These are phyloP conservation scores for Dendronephthya gigantea DNA, from an alignment of 64 coral and sea anemone genomes.

Conservation along the genomic window DNA sequence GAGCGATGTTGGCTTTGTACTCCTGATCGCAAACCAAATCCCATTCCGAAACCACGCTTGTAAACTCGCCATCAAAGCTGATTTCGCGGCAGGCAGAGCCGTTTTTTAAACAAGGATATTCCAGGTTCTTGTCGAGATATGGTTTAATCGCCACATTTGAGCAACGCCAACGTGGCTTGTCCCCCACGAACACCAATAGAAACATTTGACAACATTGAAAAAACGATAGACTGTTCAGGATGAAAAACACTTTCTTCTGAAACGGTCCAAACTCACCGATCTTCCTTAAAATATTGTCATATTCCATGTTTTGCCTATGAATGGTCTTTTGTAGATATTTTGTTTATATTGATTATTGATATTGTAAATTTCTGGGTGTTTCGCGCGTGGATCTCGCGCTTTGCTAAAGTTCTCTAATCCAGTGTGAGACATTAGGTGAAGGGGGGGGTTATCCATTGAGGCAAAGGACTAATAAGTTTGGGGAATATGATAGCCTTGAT, in stretches of 20 bases:
- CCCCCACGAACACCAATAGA: not conserved
- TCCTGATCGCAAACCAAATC: not conserved
- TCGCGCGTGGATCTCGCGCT: no score
- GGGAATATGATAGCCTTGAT: no score
- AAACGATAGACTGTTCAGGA: not conserved
- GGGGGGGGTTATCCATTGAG: no score
- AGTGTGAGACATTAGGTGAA: no score
- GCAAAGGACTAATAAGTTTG: no score
- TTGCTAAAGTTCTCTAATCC: no score
- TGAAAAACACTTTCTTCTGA: not conserved
- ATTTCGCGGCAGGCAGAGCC: not conserved
- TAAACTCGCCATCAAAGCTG: not conserved
- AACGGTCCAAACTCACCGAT: slow-evolving; percentile 1
- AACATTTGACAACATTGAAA: slow-evolving; percentile 16
- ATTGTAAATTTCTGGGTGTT: no score
- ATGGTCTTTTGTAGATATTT: no score
- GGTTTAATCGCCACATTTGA: not conserved
- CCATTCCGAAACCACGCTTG: not conserved
- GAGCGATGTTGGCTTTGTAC: not conserved
- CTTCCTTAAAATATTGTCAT: not conserved
- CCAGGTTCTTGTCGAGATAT: not conserved
- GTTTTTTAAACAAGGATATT: not conserved
- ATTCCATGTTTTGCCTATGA: not conserved
- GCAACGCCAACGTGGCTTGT: not conserved
- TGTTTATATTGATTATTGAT: no score